These are phyloP conservation scores for Habropoda laboriosa DNA, from an alignment of 1,140 invertebrate species.

Conservation along the genomic window DNA sequence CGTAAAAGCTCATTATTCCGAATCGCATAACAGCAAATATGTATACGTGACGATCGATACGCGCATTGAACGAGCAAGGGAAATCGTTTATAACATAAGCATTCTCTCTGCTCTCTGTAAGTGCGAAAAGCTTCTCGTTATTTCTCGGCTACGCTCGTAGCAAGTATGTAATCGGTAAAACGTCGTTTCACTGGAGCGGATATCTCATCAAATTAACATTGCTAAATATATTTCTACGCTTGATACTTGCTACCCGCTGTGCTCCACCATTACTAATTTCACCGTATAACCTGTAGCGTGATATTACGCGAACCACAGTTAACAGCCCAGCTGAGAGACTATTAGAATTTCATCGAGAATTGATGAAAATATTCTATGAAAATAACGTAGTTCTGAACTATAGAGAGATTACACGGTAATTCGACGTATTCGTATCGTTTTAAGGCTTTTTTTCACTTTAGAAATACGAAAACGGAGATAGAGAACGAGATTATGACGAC, in stretches of 20 bases:
- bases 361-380: not conserved
- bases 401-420: not conserved
- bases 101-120: not conserved
- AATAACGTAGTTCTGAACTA: not conserved
- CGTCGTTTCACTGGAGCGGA: not conserved
- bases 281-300: not conserved
- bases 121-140: not conserved
- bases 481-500: not conserved
- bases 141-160: not conserved
- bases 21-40: slow-evolving; percentile 2
- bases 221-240: slow-evolving; percentile 21
- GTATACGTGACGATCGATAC: slow-evolving; percentile 13
- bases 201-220: slow-evolving; percentile 28
- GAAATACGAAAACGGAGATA: not conserved
- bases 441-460: not conserved
- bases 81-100: slow-evolving; percentile 16
- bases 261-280: not conserved
- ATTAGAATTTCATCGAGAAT: not conserved
- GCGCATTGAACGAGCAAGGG: not conserved
- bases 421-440: not conserved
- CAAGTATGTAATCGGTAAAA: not conserved
- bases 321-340: not conserved
- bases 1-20: slow-evolving; percentile 8
- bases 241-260: not conserved
- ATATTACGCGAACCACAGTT: not conserved